Evolutionary conservation across 2,113 vertebrate genomes (phyloP).

Genomic region (Nymphicus hollandicus): DNA sequence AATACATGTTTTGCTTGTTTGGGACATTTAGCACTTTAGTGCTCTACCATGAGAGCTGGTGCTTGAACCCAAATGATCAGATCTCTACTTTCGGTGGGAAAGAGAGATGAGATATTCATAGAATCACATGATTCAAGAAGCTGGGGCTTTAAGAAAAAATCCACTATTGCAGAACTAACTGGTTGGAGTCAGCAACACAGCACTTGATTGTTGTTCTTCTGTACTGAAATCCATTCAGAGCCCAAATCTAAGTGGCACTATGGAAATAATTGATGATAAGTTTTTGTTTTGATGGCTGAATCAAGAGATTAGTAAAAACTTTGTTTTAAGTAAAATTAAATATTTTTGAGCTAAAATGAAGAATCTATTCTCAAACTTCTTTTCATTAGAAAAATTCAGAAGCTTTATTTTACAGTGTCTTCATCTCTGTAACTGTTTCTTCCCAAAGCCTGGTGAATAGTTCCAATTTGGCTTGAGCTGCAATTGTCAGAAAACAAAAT

Average conservation of each 20-base stretch:
- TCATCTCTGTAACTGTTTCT: not conserved
- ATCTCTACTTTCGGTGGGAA: not conserved
- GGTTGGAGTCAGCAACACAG: not conserved
- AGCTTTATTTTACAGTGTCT: not conserved
- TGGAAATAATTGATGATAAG: not conserved
- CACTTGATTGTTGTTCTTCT: not conserved
- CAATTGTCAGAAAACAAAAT: not conserved
- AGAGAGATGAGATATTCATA: not conserved
- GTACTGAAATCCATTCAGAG: not conserved
- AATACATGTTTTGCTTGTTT: not conserved
- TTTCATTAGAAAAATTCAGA: not conserved
- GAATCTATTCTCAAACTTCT: not conserved
- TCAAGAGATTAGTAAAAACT: not conserved
- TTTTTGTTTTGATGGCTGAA: not conserved
- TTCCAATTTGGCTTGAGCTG: not conserved
- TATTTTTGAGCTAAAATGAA: not conserved
- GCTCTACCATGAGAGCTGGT: not conserved
- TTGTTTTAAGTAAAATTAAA: not conserved
- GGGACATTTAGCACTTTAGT: not conserved
- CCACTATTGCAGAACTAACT: not conserved
- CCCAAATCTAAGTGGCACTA: not conserved
- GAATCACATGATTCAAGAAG: not conserved
- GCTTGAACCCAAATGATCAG: not conserved
- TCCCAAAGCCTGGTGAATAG: not conserved
- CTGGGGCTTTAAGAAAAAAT: constrained; percentile 23